phyloP scores from a whole-genome alignment of 2,113 vertebrate genomes.

The Rhinogobius similis region DNA sequence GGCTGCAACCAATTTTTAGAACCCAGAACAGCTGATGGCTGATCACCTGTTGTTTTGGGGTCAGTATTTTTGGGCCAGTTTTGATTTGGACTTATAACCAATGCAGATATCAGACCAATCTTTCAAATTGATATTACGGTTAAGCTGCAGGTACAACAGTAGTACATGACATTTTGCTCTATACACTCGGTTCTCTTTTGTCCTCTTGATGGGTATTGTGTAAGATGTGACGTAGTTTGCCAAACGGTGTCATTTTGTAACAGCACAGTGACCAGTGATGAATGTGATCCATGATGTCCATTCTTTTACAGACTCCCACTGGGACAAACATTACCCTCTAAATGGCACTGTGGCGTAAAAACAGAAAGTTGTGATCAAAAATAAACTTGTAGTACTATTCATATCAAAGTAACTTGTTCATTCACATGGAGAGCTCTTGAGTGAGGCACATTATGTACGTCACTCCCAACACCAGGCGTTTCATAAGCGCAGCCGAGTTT shows the following conservation, averaged over 20 bases:
- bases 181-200: too few relatives aligned
- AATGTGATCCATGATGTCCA: neutral
- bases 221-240: too few relatives aligned
- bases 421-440: slow-evolving; percentile 25
- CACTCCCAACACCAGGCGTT: slow-evolving; percentile 41
- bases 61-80: too few relatives aligned
- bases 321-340: neutral
- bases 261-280: neutral
- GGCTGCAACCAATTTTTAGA: too few relatives aligned
- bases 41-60: too few relatives aligned
- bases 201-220: too few relatives aligned
- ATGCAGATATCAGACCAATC: neutral
- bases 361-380: slow-evolving; percentile 2
- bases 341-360: neutral
- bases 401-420: slow-evolving; percentile 11
- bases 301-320: neutral
- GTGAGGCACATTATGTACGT: slow-evolving; percentile 41
- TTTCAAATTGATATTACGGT: neutral
- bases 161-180: neutral
- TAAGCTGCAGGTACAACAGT: neutral
- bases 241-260: neutral
- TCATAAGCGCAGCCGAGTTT: slow-evolving; percentile 56
- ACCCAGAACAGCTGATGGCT: too few relatives aligned
- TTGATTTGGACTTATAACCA: neutral
- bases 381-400: slow-evolving; percentile 2